Conservation (phyloP, 1,140 invertebrate genomes). For the Helicoverpa zea region DNA sequence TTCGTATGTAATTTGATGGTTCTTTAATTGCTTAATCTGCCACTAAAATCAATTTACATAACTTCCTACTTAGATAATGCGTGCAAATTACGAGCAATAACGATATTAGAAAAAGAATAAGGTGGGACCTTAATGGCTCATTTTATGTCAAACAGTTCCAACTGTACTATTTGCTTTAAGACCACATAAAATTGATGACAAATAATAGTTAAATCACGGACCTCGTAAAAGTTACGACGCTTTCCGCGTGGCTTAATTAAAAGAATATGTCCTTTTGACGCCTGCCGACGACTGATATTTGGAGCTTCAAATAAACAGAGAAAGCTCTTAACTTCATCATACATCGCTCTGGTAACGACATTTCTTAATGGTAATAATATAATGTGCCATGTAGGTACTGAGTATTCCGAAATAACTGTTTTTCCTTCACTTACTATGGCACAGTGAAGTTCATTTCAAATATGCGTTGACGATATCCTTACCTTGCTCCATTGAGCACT, state of each 20-base stretch:
- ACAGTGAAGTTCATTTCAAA: neutral
- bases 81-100: slow-evolving; percentile 15
- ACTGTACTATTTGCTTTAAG: slow-evolving; percentile 80
- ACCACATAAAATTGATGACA: slow-evolving; percentile 85
- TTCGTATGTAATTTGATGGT: neutral
- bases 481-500: slow-evolving; percentile 25
- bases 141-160: slow-evolving; percentile 61
- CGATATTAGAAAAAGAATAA: slow-evolving; percentile 34
- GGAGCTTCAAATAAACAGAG: slow-evolving; percentile 59
- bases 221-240: slow-evolving; percentile 85
- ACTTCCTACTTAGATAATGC: too few relatives aligned
- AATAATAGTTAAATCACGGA: slow-evolving; percentile 87
- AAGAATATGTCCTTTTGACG: slow-evolving; percentile 83
- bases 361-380: slow-evolving; percentile 1
- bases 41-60: too few relatives aligned
- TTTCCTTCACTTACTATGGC: too few relatives aligned
- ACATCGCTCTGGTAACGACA: slow-evolving; percentile 34
- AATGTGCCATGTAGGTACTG: neutral
- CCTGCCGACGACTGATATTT: slow-evolving; percentile 62
- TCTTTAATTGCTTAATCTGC: neutral
- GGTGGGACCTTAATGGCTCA: slow-evolving; percentile 50
- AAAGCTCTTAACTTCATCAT: slow-evolving; percentile 31
- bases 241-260: slow-evolving; percentile 85
- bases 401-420: too few relatives aligned
- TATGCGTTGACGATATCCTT: neutral